phyloP scores from a whole-genome alignment of 2,888 invertebrate species.

The Apotomis betuletana region DNA sequence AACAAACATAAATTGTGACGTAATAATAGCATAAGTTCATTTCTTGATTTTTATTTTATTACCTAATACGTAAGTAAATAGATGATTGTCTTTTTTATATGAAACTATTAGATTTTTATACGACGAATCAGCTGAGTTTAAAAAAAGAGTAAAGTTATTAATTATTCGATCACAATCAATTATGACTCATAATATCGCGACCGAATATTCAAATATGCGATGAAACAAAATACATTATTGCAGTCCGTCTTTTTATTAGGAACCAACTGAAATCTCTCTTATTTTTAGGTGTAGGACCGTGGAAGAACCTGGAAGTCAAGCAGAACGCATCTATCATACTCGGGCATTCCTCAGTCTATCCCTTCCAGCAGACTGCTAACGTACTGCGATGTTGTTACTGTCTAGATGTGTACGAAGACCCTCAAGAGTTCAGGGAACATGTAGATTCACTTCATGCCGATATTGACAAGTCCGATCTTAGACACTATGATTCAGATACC shows the following conservation, averaged over 20 bases:
- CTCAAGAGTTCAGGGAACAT: conserved; percentile 31
- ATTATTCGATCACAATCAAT: too few species aligned
- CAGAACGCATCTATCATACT: conserved; percentile 36
- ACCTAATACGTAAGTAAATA: too few species aligned
- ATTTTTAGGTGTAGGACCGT: conserved; percentile 27
- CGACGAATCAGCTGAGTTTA: too few species aligned
- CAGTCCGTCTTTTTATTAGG: too few species aligned
- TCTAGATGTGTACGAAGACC: conserved; percentile 18
- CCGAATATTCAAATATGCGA: background rate
- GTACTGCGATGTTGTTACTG: conserved; percentile 36
- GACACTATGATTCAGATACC: background rate
- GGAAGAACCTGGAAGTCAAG: conserved; percentile 12
- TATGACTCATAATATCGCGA: background rate
- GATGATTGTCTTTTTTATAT: too few species aligned
- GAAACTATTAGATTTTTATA: too few species aligned
- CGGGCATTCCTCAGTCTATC: conserved; percentile 40
- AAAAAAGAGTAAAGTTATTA: too few species aligned
- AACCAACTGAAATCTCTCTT: conserved; percentile 12
- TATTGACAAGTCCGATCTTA: conserved; percentile 16
- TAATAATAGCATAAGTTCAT: too few species aligned
- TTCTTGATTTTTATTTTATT: too few species aligned
- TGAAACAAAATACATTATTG: background rate
- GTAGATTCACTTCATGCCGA: conserved; percentile 25
- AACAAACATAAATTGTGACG: too few species aligned
- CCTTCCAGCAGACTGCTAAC: conserved; percentile 29